Evolutionary conservation across 1,140 invertebrate genomes (phyloP).

Genomic region (Centruroides sculpturatus): DNA sequence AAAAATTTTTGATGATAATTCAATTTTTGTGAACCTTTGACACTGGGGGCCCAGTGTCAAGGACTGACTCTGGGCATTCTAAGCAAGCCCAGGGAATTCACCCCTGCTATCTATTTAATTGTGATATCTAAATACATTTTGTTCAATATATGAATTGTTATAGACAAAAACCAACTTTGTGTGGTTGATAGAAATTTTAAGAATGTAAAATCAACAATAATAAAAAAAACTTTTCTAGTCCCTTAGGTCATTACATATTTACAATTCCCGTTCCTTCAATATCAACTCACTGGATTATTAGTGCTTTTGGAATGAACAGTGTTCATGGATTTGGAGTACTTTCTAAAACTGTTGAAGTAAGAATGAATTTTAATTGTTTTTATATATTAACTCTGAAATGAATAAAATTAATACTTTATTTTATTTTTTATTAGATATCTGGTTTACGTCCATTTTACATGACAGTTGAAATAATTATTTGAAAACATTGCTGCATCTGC

Average conservation of each 20-base stretch:
- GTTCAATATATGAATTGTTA: too few species aligned
- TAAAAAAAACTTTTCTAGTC: slow-evolving; percentile 28
- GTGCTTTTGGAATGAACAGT: slow-evolving; percentile 76
- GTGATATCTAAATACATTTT: too few species aligned
- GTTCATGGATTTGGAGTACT: slow-evolving; percentile 73
- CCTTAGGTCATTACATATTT: slow-evolving; percentile 64
- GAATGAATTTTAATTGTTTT: slow-evolving; percentile 6
- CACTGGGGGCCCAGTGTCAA: too few species aligned
- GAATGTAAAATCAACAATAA: background rate
- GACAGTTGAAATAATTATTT: slow-evolving; percentile 59
- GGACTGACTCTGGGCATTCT: too few species aligned
- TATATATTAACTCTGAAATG: too few species aligned
- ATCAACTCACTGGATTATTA: slow-evolving; percentile 83
- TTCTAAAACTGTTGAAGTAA: slow-evolving; percentile 51
- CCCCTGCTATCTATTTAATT: too few species aligned
- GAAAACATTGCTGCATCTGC: too few species aligned
- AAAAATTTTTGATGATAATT: too few species aligned
- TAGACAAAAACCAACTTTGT: too few species aligned
- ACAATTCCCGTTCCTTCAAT: slow-evolving; percentile 65
- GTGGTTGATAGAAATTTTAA: background rate
- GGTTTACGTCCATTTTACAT: slow-evolving; percentile 85
- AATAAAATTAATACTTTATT: too few species aligned
- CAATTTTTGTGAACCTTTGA: too few species aligned
- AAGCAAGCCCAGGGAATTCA: too few species aligned
- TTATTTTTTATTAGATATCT: slow-evolving; percentile 41